Evolutionary conservation across 1,140 invertebrate genomes (phyloP).

Genomic region (Trypoxylus dichotomus): DNA sequence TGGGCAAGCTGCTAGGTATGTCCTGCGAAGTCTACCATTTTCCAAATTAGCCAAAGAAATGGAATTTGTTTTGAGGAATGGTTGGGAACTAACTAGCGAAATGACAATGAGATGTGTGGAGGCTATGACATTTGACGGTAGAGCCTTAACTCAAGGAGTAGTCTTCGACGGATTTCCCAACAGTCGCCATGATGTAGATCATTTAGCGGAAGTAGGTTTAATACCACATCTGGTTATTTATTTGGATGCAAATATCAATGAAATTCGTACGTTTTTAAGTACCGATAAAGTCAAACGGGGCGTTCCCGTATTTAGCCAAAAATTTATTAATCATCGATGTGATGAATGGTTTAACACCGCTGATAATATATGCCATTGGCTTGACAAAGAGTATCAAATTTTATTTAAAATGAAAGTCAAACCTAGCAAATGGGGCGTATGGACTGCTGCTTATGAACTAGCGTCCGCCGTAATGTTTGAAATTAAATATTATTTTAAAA

Average conservation of each 20-base stretch:
- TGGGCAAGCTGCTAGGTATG: slow-evolving; percentile 56
- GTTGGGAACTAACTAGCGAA: slow-evolving; percentile 51
- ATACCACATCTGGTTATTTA: slow-evolving; percentile 60
- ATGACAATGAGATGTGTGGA: slow-evolving; percentile 56
- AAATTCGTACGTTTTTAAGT: slow-evolving; percentile 52
- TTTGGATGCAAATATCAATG: slow-evolving; percentile 50
- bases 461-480: slow-evolving; percentile 47
- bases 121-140: slow-evolving; percentile 54
- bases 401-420: slow-evolving; percentile 47
- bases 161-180: slow-evolving; percentile 62
- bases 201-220: slow-evolving; percentile 55
- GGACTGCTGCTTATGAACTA: slow-evolving; percentile 49
- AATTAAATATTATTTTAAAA: slow-evolving; percentile 45
- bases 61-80: slow-evolving; percentile 49
- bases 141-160: slow-evolving; percentile 55
- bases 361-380: slow-evolving; percentile 53
- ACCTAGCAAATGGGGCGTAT: slow-evolving; percentile 57
- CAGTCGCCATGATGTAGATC: slow-evolving; percentile 53
- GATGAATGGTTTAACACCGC: slow-evolving; percentile 51
- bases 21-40: slow-evolving; percentile 55
- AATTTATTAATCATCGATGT: slow-evolving; percentile 54
- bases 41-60: slow-evolving; percentile 54
- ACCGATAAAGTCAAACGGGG: slow-evolving; percentile 43
- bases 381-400: slow-evolving; percentile 59
- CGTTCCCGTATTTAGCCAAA: slow-evolving; percentile 51